Base-by-base conservation (phyloP, 2,113 vertebrate genomes). In the Paralichthys olivaceus region DNA sequence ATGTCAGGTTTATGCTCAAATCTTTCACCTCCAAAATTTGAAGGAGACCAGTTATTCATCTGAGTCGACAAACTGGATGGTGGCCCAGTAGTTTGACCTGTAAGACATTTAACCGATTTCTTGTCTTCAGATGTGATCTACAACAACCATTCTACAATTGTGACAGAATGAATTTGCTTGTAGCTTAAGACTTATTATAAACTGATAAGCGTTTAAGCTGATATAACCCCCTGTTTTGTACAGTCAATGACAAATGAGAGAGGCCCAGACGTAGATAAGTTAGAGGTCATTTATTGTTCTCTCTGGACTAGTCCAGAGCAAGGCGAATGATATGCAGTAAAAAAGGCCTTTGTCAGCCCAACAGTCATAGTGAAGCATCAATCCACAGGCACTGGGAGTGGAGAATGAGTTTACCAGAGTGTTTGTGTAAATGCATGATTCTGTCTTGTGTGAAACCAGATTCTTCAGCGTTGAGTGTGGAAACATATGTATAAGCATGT, bases 271-370 rank as follows among this genome's bases (percentile, higher is more conserved):
- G 55, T 19, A 17, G 22, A 13, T 91, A 89, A 87, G 64, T 94
- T 90, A 84, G 83, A 90, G 85, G 81, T 86, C 73, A 34, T 94
- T 94, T 94, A 94, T 94, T 93, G 72, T 92, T 89, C 68, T 88
- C 80, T 87, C 88, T 85, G 83, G 84, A 85, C 65, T 75, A 61
- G 47, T 79, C 89, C 87, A 82, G 84, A 91, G 83, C 89, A 90
- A 93, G 90, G 91, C 87, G 47, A 89, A 90, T 89, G 87, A 91
- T 91, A 92, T 88, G 88, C 90, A 87, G 79, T 90, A 93, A 88
- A 93, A 91, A 94, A 91, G 87, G 90, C 88, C 83, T 86, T 64
- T 58, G 60, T 83, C 68, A 89, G 77, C 84, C 87, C 79, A 90
- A 92, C 87, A 90, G 92, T 92, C 89, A 69, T 81, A 83, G 80